Evolutionary conservation across 2,113 vertebrate genomes (phyloP).

Genomic region (Todiramphus chloris): DNA sequence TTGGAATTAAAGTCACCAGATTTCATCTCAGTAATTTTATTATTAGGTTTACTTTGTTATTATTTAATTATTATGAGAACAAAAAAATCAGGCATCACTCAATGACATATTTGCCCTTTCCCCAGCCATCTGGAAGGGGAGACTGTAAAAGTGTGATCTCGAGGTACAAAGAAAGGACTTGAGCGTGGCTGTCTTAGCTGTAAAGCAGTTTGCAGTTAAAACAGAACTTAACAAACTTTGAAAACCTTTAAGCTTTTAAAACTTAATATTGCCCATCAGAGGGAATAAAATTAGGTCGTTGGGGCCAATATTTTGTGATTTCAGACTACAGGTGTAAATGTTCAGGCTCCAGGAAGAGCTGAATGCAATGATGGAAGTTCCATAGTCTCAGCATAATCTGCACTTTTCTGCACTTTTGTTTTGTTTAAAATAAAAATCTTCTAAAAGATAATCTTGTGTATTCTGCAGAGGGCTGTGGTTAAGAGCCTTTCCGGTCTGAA

Average conservation of each 20-base stretch:
- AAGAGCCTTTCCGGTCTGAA: neutral
- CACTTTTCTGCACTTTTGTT: neutral
- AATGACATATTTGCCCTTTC: neutral
- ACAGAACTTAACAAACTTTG: too few relatives aligned
- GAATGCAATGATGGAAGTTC: fast-evolving
- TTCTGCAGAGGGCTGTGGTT: too few relatives aligned
- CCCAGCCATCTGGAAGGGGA: neutral
- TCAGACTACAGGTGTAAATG: neutral
- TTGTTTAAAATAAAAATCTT: neutral
- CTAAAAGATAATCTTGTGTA: neutral
- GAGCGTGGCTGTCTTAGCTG: neutral
- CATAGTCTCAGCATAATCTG: neutral
- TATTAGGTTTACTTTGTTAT: too few relatives aligned
- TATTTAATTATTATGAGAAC: too few relatives aligned
- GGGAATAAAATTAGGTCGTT: neutral
- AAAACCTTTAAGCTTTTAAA: neutral
- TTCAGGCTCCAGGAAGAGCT: neutral
- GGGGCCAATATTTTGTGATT: neutral
- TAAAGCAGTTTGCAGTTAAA: neutral
- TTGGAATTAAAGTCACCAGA: neutral
- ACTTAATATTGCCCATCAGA: neutral
- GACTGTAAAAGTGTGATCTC: neutral
- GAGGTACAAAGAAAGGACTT: neutral
- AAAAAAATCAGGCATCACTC: too few relatives aligned
- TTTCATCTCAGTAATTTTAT: too few relatives aligned